Base-by-base conservation (phyloP, 2,888 invertebrate genomes). In the Melolontha melolontha region DNA sequence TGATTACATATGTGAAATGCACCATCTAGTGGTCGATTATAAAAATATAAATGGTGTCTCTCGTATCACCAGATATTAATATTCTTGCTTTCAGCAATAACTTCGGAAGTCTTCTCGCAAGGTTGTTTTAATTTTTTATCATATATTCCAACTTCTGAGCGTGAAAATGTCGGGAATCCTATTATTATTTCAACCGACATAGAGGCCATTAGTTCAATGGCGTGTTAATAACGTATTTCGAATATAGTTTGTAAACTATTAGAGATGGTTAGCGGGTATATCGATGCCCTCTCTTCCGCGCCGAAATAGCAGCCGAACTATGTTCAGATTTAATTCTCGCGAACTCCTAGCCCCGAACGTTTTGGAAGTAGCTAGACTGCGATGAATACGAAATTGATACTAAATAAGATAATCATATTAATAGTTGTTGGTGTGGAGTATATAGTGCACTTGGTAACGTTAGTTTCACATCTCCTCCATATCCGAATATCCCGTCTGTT, bases 161-260 rank as follows among this genome's bases (percentile, higher is more conserved):
- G 34, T 6, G 34, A 34, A 34, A 34, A 34, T 6, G 34, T 10
- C 1, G 2, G 6, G 34, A 34, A 10, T 34, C 1, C 34, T 8
- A 34, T 34, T 34, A 34, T 34, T 34, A 34, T 34, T 55, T 55
- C 55, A 22, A 34, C 8, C 17, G 14, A 14, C 47, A 42, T 44
- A 44, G 14, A 27, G 41, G 59, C 59, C 44, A 78, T 80, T 80
- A 80, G 79, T 76, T 81, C 81, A 82, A 82, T 82, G 82, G 81
- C 75, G 79, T 77, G 81, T 81, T 81, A 80, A 79, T 81, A 82
- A 82, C 78, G 78, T 77, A 80, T 81, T 80, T 79, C 78, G 79
- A 79, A 81, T 81, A 80, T 80, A 81, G 80, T 81, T 81, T 75
- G 76, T 75, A 74, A 81, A 81, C 80, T 81, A 81, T 79, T 78